Evolutionary conservation across 2,797 vertebrate genomes (phyloP), one percentile per base, ranked within the genome.

Genomic region (Fistularia commersonii): DNA sequence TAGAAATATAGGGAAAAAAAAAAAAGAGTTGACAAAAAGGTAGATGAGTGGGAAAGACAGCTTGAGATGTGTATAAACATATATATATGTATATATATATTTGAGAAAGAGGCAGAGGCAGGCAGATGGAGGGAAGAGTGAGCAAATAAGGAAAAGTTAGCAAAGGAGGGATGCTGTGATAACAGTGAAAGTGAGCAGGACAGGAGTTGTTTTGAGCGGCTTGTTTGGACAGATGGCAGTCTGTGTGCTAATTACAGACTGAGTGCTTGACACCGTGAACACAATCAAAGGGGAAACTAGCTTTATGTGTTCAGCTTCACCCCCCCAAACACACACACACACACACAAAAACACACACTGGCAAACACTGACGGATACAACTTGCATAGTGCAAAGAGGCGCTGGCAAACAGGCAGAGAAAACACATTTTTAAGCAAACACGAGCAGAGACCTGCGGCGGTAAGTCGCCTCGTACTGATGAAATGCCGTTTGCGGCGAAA

Each of bases 171-270:
- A 59, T 66, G 71, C 62, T 58, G 63, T 57, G 74, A 76, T 71
- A 70, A 65, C 70, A 51, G 66, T 12, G 63, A 70, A 74, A 80
- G 79, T 58, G 76, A 78, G 77, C 66, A 65, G 76, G 76, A 69
- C 78, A 72, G 75, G 69, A 70, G 74, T 75, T 80, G 82, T 79
- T 85, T 57, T 59, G 77, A 77, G 78, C 65, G 51, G 72, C 32
- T 62, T 88, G 76, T 87, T 87, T 87, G 83, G 85, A 87, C 87
- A 91, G 86, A 89, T 91, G 88, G 87, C 71, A 64, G 82, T 77
- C 77, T 87, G 85, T 85, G 81, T 86, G 82, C 81, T 85, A 88
- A 89, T 90, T 88, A 88, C 79, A 85, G 80, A 72, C 74, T 65
- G 79, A 83, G 78, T 76, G 81, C 73, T 77, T 76, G 80, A 87